Conservation (phyloP, 1,140 invertebrate species). For the Pristionchus pacificus region DNA sequence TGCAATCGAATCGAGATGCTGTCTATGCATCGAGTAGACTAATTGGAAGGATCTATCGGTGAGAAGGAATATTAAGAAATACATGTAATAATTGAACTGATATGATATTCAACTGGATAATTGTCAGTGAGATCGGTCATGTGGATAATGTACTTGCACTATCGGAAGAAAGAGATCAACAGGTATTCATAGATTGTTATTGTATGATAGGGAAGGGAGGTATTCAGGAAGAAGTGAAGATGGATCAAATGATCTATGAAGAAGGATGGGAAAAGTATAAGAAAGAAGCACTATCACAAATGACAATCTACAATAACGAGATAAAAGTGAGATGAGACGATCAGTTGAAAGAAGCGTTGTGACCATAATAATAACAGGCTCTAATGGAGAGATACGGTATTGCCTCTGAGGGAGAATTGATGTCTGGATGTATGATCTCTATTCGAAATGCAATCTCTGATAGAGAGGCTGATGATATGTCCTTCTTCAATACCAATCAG, state of each 20-base stretch:
- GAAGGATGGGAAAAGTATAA: background rate
- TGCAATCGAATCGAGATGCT: slow-evolving; percentile 40
- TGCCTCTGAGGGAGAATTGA: slow-evolving; percentile 39
- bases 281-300: background rate
- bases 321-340: background rate
- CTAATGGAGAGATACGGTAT: slow-evolving; percentile 46
- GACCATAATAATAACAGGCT: too few species aligned
- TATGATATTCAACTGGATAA: slow-evolving; percentile 3
- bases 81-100: background rate
- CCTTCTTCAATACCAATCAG: slow-evolving; percentile 38
- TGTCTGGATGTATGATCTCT: slow-evolving; percentile 38
- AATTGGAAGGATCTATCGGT: slow-evolving; percentile 43
- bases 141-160: background rate
- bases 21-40: slow-evolving; percentile 41
- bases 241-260: background rate
- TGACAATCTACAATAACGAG: background rate
- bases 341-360: too few species aligned
- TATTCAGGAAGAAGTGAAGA: background rate
- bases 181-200: background rate
- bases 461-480: slow-evolving; percentile 38
- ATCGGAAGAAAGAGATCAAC: slow-evolving; percentile 6
- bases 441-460: slow-evolving; percentile 33
- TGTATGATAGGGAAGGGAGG: slow-evolving; percentile 15
- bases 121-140: background rate
- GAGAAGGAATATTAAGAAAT: background rate